Base-by-base conservation (phyloP, 2,888 invertebrate genomes). In the Euspilapteryx auroguttella region DNA sequence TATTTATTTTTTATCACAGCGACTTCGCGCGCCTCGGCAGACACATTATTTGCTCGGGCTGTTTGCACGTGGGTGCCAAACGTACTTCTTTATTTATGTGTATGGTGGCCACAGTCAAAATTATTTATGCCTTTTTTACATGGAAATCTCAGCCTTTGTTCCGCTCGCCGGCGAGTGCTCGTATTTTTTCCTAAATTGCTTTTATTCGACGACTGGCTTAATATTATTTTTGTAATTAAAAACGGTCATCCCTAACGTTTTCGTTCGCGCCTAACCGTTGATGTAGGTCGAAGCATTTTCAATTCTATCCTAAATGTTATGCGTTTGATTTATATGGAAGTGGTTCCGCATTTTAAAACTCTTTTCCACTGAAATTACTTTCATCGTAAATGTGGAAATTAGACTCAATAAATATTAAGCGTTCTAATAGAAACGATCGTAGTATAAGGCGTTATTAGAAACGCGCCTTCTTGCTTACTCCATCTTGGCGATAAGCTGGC, bases 221-320 rank as follows among this genome's bases (percentile, higher is more conserved):
- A 68, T 68, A 63, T 55, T 66, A 65, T 63, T 63, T 61, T 55
- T 61, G 66, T 68, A 68, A 69, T 69, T 69, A 68, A 69, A 69
- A 63, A 53, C 54, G n/a, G n/a, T 55, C 55, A 47, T 50, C 47
- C 47, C 36, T 46, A 51, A 54, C 49, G 45, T 57, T 61, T 62
- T 55, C 53, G 57, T 51, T n/a, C n/a, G n/a, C n/a, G n/a, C n/a
- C n/a, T n/a, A n/a, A n/a, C n/a, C n/a, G n/a, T n/a, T n/a, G n/a
- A n/a, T n/a, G n/a, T n/a, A n/a, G n/a, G n/a, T n/a, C n/a, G n/a
- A n/a, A n/a, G n/a, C n/a, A n/a, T n/a, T n/a, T n/a, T n/a, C n/a
- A n/a, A n/a, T n/a, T n/a, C n/a, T n/a, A n/a, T n/a, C n/a, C n/a
- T n/a, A n/a, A n/a, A n/a, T n/a, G n/a, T n/a, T n/a, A n/a, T n/a